Evolutionary conservation across 2,797 vertebrate species (phyloP).

Genomic region (Tangara arthus): DNA sequence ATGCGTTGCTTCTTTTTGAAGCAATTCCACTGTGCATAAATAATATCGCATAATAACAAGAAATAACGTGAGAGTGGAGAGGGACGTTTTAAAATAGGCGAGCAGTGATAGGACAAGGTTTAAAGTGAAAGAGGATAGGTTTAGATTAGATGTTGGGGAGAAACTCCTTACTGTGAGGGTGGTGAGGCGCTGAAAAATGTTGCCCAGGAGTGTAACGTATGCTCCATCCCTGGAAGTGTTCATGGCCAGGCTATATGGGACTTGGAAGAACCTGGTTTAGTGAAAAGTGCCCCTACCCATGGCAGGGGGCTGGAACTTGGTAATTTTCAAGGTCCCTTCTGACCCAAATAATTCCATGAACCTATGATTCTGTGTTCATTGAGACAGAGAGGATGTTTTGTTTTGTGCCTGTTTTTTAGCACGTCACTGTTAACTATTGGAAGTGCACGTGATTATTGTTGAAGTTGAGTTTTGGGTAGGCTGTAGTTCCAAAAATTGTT

Average conservation of each 20-base stretch:
- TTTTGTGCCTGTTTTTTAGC: neutral
- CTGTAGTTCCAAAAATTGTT: neutral
- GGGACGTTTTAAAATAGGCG: neutral
- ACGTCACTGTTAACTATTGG: neutral
- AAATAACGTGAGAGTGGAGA: neutral
- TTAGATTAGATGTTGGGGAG: neutral
- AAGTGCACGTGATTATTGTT: neutral
- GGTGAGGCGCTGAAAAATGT: neutral
- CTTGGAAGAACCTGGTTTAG: neutral
- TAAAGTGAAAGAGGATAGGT: neutral
- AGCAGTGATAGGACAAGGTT: neutral
- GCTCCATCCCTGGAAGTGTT: neutral
- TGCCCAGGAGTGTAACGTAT: accelerated
- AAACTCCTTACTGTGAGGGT: neutral
- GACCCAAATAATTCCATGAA: neutral
- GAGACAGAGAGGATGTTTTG: neutral
- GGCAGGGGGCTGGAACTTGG: neutral
- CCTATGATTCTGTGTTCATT: neutral
- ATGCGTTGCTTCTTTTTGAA: neutral
- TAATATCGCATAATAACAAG: neutral
- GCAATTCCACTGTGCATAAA: neutral
- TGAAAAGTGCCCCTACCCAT: neutral
- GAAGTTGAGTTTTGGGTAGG: neutral
- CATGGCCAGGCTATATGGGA: neutral
- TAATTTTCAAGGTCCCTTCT: neutral